phyloP scores from a whole-genome alignment of 2,888 invertebrate genomes.

The Cerastis leucographa region DNA sequence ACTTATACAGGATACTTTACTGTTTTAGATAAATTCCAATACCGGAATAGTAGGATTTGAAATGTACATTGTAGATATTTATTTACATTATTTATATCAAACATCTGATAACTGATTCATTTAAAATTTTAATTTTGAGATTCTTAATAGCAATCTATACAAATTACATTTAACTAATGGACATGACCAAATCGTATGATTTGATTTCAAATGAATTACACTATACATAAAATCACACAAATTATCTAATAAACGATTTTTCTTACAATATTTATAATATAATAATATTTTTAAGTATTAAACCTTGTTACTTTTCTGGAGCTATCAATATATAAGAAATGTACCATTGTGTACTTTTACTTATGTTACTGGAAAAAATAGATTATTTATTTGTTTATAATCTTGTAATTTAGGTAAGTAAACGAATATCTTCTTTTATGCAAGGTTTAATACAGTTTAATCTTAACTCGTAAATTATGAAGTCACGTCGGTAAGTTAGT shows the following conservation, averaged over 20 bases:
- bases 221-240: constrained; percentile 68
- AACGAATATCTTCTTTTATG: constrained; percentile 4
- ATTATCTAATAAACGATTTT: constrained; percentile 63
- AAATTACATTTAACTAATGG: constrained; percentile 69
- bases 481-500: constrained; percentile 46
- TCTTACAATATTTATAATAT: constrained; percentile 57
- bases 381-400: constrained; percentile 12
- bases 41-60: constrained; percentile 35
- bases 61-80: constrained; percentile 54
- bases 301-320: constrained; percentile 37
- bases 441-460: constrained; percentile 34
- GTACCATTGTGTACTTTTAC: constrained; percentile 17
- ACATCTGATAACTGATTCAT: constrained; percentile 23
- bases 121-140: constrained; percentile 20
- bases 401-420: constrained; percentile 3
- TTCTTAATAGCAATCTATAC: constrained; percentile 53
- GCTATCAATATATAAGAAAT: constrained; percentile 25
- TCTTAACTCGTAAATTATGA: constrained; percentile 33
- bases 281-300: constrained; percentile 45
- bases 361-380: constrained; percentile 4
- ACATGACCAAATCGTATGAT: constrained; percentile 67
- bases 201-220: constrained; percentile 65
- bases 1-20: constrained; percentile 19
- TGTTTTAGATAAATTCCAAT: constrained; percentile 35
- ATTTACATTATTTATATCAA: constrained; percentile 55